These are phyloP conservation scores for Kradibia gibbosae DNA, from an alignment of 1,140 invertebrate species.

Conservation along the genomic window DNA sequence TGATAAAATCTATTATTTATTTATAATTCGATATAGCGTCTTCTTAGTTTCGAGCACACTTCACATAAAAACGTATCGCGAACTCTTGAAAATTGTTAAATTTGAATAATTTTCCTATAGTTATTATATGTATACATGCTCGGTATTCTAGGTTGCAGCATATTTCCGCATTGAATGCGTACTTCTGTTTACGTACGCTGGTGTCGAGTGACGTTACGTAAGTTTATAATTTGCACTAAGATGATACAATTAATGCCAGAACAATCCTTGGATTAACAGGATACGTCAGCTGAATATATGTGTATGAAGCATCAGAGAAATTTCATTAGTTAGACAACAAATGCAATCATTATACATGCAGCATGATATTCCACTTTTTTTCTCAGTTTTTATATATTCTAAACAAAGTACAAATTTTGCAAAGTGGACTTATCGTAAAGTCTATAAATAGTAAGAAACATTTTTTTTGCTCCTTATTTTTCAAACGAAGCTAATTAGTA, in stretches of 20 bases:
- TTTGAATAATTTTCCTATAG: no score
- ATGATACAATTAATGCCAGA: constrained; percentile 4
- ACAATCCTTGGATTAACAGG: not conserved
- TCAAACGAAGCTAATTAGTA: no score
- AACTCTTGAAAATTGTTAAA: no score
- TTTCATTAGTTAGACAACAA: not conserved
- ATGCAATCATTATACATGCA: not conserved
- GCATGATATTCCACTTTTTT: not conserved
- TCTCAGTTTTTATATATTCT: not conserved
- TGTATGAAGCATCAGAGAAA: not conserved
- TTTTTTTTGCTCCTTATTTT: no score
- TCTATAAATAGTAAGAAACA: not conserved
- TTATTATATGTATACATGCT: no score
- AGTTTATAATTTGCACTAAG: not conserved
- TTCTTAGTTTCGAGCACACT: not conserved
- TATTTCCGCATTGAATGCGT: constrained; percentile 22
- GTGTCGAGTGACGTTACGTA: constrained; percentile 15
- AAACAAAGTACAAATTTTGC: no score
- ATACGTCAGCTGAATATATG: not conserved
- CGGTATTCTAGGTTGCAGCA: not conserved
- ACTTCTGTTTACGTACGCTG: not conserved
- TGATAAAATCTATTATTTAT: not conserved
- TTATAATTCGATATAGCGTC: not conserved
- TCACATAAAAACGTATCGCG: not conserved
- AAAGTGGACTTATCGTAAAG: not conserved